Conservation (phyloP, 1,140 invertebrate genomes). For the Danaus melanippus region DNA sequence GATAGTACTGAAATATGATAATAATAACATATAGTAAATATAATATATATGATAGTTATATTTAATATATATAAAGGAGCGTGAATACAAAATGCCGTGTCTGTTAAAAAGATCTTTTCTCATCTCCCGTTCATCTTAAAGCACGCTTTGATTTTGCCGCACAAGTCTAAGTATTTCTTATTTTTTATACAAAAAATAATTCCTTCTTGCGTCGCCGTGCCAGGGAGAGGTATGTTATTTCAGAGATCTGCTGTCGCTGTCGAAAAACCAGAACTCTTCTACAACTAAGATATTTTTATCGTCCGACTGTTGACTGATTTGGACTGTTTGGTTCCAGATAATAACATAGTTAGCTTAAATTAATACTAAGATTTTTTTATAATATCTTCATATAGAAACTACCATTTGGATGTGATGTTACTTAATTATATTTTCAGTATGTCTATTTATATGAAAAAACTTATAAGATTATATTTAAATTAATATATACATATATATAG, state of each 20-base stretch:
- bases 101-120: conserved; percentile 9
- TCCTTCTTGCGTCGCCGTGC: conserved; percentile 26
- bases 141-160: conserved; percentile 40
- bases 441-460: too few relatives aligned
- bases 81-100: conserved; percentile 10
- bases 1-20: too few relatives aligned
- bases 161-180: conserved; percentile 31
- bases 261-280: conserved; percentile 10
- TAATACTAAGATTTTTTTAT: too few relatives aligned
- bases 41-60: background rate
- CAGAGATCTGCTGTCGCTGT: conserved; percentile 11
- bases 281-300: background rate
- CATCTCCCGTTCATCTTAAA: conserved; percentile 13
- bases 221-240: conserved; percentile 33
- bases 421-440: too few relatives aligned
- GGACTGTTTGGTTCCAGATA: background rate
- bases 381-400: too few relatives aligned
- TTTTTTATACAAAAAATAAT: conserved; percentile 41
- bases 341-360: too few relatives aligned
- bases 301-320: background rate
- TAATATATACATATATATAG: too few relatives aligned
- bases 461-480: too few relatives aligned
- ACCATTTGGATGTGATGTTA: too few relatives aligned
- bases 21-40: too few relatives aligned
- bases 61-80: background rate